phyloP scores from a whole-genome alignment of 2,113 vertebrate genomes.

The Agapornis roseicollis region DNA sequence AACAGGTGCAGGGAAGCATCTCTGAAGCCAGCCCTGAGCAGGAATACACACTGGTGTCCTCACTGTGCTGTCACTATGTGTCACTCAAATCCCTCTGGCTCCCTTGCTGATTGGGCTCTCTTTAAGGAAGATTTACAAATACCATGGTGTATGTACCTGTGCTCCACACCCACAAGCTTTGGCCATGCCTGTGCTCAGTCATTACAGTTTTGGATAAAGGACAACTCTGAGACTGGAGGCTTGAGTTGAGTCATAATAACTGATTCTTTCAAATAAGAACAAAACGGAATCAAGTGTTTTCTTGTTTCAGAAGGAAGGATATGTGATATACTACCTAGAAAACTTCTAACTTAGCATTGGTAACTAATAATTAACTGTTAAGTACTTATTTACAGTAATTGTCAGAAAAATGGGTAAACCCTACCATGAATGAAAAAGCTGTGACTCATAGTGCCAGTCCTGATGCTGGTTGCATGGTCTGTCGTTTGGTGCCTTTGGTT shows the following conservation, averaged over 20 bases:
- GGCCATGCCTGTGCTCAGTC: not conserved
- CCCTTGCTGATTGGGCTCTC: not conserved
- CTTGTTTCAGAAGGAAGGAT: not conserved
- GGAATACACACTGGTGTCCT: not conserved
- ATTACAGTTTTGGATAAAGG: not conserved
- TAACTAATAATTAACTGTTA: not conserved
- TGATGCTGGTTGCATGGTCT: not conserved
- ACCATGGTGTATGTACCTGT: not conserved
- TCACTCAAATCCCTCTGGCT: not conserved
- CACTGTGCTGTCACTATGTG: not conserved
- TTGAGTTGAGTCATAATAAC: not conserved
- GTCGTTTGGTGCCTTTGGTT: not conserved
- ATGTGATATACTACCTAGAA: not conserved
- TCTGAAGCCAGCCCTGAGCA: not conserved
- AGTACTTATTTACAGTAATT: not conserved
- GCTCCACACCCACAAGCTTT: not conserved
- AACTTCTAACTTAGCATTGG: not conserved
- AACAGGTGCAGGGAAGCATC: not conserved
- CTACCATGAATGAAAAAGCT: not conserved
- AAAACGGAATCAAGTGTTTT: not conserved
- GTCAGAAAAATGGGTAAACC: not conserved
- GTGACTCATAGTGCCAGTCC: not conserved
- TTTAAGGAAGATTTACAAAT: not conserved
- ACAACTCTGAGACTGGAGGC: not conserved
- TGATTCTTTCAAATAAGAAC: not conserved